Evolutionary conservation across 2,797 vertebrate genomes (phyloP), one percentile per base, ranked within the genome.

Genomic region (Myotis myotis): DNA sequence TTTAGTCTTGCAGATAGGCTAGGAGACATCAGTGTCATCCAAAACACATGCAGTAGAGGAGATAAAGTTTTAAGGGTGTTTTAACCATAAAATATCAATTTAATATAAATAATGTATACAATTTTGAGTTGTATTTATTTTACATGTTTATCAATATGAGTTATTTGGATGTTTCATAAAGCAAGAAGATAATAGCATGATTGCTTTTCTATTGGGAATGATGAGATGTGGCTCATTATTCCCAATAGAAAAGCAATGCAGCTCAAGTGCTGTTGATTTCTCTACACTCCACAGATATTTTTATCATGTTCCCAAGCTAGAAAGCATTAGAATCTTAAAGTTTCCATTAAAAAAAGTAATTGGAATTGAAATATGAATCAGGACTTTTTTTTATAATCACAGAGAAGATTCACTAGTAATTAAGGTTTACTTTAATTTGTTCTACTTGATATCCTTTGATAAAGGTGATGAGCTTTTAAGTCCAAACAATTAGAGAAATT

Each of bases 351-450:
- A 11, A 86, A 44, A 22, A 47, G 11, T 60, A 49, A 80, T 12
- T 30, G 70, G 19, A 83, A 62, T 49, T 71, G 72, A 75, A 94
- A 74, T 70, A 55, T 72, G 3, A 55, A 75, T 68, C 28, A 33
- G 6, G 36, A 0, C 9, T n/a, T 36, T 87, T 87, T 66, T 72
- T 8, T 72, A 33, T n/a, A 64, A 70, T 88, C 64, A 92, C n/a
- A 93, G 28, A 49, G 87, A 90, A 47, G 28, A 25, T 70, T 57
- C 15, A 87, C 15, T 89, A 68, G n/a, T 89, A 80, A 72, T 87
- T 93, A 80, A 95, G 38, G 36, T 89, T 91, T 87, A 25, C 22
- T 91, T 84, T 62, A 86, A 47, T 12, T 53, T 93, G 95, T 93
- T 64, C 11, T 75, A n/a, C 19, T 70, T 89, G 10, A 62, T 28